Conservation (phyloP, 2,113 vertebrate genomes). For the Amia ocellicauda region DNA sequence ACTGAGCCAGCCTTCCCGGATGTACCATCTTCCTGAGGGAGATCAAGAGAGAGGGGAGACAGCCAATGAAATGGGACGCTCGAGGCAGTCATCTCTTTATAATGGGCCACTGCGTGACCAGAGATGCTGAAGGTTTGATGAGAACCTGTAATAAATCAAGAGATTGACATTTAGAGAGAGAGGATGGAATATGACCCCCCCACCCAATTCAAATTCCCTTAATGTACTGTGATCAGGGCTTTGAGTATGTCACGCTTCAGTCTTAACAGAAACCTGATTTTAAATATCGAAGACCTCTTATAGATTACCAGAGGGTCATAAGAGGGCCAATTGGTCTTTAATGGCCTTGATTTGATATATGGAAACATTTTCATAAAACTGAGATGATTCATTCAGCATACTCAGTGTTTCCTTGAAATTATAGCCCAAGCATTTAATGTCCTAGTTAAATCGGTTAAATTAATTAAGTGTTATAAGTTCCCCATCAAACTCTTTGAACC, state of each 20-base stretch:
- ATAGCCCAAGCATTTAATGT: constrained; percentile 32
- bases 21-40: constrained; percentile 54
- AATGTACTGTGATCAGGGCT: constrained; percentile 49
- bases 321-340: constrained; percentile 60
- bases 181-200: constrained; percentile 55
- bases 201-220: constrained; percentile 59
- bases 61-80: background rate
- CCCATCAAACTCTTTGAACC: too few relatives aligned
- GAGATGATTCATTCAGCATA: too few relatives aligned
- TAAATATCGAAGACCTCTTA: constrained; percentile 49
- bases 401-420: constrained; percentile 27
- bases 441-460: too few relatives aligned
- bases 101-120: constrained; percentile 9
- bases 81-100: constrained; percentile 1
- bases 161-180: constrained; percentile 67
- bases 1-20: constrained; percentile 70
- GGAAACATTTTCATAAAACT: constrained; percentile 31
- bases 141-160: constrained; percentile 52
- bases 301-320: constrained; percentile 57
- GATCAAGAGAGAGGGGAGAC: constrained; percentile 4
- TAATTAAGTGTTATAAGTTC: too few relatives aligned
- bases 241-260: constrained; percentile 20
- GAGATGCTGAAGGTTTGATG: background rate
- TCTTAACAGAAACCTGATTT: constrained; percentile 42
- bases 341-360: constrained; percentile 59